phyloP scores from a whole-genome alignment of 1,140 invertebrate species.

The Hyphantria cunea region DNA sequence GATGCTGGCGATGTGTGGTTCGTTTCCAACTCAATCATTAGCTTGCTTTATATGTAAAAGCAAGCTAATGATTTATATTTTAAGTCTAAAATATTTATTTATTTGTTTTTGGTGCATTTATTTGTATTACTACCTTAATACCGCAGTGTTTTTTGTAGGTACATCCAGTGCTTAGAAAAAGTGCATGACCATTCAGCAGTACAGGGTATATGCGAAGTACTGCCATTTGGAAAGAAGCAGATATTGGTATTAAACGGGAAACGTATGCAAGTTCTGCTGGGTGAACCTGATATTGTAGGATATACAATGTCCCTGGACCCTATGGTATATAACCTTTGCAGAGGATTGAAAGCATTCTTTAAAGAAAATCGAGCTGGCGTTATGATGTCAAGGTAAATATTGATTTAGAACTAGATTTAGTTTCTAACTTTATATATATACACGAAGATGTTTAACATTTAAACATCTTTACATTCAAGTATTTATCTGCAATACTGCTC shows the following conservation, averaged over 20 bases:
- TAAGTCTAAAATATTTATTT: too few species aligned
- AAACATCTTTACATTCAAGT: too few species aligned
- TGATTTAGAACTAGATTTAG: too few species aligned
- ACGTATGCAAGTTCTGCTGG: constrained; percentile 66
- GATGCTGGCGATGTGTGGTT: constrained; percentile 77
- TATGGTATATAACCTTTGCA: constrained; percentile 79
- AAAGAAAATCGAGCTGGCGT: constrained; percentile 74
- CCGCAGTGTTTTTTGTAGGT: constrained; percentile 61
- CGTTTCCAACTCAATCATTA: constrained; percentile 9
- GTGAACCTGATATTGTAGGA: constrained; percentile 72
- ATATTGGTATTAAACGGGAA: constrained; percentile 68
- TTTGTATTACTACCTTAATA: too few species aligned
- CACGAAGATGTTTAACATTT: too few species aligned
- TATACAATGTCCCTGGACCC: constrained; percentile 76
- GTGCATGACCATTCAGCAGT: constrained; percentile 70
- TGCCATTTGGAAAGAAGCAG: constrained; percentile 72
- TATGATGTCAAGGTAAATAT: constrained; percentile 66
- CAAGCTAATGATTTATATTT: too few species aligned
- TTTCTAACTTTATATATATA: too few species aligned
- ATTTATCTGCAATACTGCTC: too few species aligned
- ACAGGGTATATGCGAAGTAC: constrained; percentile 74
- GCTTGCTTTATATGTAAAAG: constrained; percentile 5
- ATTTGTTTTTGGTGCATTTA: too few species aligned
- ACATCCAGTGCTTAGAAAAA: constrained; percentile 68
- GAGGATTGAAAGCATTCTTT: constrained; percentile 81